A percentile compares a stretch with the other conserved stretches of the same genome.
phyloP scores from a whole-genome alignment of 2,113 vertebrate species.

The Zeus faber region DNA sequence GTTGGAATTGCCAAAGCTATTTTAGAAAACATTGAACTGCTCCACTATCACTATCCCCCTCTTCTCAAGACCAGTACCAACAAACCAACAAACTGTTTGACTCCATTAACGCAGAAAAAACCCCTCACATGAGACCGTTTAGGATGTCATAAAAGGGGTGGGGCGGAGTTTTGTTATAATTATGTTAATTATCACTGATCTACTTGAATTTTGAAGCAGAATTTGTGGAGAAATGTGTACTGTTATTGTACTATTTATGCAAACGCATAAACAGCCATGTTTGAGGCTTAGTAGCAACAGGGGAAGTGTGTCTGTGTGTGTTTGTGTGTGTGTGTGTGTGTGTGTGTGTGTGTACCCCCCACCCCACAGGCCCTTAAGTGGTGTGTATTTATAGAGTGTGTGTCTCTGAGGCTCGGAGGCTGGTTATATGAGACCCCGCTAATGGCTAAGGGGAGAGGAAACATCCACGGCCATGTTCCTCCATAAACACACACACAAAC shows the following conservation, averaged over 20 bases:
- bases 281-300: too few species aligned
- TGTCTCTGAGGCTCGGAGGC: conserved; percentile 63
- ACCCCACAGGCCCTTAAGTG: conserved; percentile 76
- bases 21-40: conserved; percentile 23
- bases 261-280: too few species aligned
- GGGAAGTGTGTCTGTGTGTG: conserved; percentile 15
- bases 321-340: conserved; percentile 29
- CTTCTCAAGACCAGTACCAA: too few species aligned
- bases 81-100: too few species aligned
- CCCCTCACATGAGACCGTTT: too few species aligned
- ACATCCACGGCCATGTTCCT: conserved; percentile 64
- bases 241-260: too few species aligned
- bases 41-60: conserved; percentile 32
- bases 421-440: conserved; percentile 73
- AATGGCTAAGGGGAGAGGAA: conserved; percentile 67
- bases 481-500: conserved; percentile 28
- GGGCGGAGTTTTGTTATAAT: too few species aligned
- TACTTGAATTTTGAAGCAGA: too few species aligned
- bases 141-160: too few species aligned
- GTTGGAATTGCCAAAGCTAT: conserved; percentile 34
- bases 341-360: conserved; percentile 29
- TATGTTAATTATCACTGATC: too few species aligned
- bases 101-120: too few species aligned
- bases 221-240: not conserved
- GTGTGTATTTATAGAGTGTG: conserved; percentile 75